phyloP scores from a whole-genome alignment of 2,888 invertebrate species.

The Mellilla xanthometata region DNA sequence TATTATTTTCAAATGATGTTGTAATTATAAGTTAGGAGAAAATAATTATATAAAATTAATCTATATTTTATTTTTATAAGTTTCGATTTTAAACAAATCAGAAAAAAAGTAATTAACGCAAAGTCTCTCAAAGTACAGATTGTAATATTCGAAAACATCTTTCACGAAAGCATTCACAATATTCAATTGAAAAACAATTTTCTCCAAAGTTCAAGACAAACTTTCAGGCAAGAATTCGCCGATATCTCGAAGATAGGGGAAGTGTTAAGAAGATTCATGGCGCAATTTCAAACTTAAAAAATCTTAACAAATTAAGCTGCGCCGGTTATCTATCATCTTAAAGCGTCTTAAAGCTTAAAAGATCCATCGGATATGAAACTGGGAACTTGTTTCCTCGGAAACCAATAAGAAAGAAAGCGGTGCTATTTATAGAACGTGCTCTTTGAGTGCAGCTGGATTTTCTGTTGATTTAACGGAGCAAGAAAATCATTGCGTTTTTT shows the following conservation, averaged over 20 bases:
- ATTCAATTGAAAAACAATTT: conserved; percentile 13
- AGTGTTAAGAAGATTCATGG: conserved; percentile 14
- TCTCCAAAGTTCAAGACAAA: conserved; percentile 11
- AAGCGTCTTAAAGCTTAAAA: background rate
- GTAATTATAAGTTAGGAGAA: no score
- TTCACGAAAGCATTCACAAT: conserved; percentile 5
- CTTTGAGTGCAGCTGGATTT: background rate
- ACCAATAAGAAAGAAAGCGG: conserved; percentile 4
- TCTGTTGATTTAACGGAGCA: no score
- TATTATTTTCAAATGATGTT: no score
- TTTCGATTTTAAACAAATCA: no score
- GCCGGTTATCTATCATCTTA: conserved; percentile 8
- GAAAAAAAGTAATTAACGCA: no score
- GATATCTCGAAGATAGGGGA: conserved; percentile 6
- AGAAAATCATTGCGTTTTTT: no score
- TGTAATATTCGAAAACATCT: conserved; percentile 4
- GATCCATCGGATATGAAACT: conserved; percentile 6
- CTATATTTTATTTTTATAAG: no score
- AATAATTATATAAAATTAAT: no score
- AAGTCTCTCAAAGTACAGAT: conserved; percentile 1
- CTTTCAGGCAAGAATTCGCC: conserved; percentile 4
- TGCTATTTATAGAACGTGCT: conserved; percentile 1
- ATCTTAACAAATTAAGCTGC: conserved; percentile 11
- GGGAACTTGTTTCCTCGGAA: conserved; percentile 2
- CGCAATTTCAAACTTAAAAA: conserved; percentile 6